Percentiles rank a stretch among this genome's conserved stretches.
phyloP scores from a whole-genome alignment of 2,113 vertebrate genomes.

The Oreamnos americanus region DNA sequence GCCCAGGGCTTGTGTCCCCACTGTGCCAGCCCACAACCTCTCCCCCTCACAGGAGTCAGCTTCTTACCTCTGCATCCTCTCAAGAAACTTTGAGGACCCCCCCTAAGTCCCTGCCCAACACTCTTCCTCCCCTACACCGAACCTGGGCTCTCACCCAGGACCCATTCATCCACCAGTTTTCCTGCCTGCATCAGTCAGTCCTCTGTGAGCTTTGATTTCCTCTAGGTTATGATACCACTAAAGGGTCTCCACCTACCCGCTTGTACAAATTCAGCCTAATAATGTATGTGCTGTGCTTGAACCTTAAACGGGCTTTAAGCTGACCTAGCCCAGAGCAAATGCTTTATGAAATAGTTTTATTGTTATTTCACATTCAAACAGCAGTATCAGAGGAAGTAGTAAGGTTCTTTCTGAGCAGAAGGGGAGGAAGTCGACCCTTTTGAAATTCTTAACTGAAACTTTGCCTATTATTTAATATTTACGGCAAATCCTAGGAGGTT shows the following conservation, averaged over 20 bases:
- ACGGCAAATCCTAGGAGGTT: background rate
- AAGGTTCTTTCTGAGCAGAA: conserved; percentile 27
- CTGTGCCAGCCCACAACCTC: background rate
- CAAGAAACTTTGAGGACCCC: background rate
- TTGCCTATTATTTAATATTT: background rate
- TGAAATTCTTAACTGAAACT: background rate
- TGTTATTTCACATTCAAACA: background rate
- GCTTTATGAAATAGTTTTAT: background rate
- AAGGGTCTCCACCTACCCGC: background rate
- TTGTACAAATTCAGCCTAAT: background rate
- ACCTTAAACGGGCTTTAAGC: background rate
- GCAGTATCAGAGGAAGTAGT: background rate
- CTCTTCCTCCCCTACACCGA: background rate
- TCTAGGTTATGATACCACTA: background rate
- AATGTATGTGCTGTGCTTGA: background rate
- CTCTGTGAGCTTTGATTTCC: background rate
- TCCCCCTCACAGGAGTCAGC: background rate
- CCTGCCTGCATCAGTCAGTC: background rate
- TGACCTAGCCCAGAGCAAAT: background rate
- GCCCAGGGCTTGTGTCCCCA: background rate
- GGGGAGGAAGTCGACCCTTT: background rate
- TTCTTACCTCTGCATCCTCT: background rate
- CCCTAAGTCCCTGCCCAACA: background rate
- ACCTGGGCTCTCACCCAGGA: background rate
- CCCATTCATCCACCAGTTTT: background rate